Base-by-base conservation (phyloP, 1,140 invertebrate species). In the Euwallacea similis region DNA sequence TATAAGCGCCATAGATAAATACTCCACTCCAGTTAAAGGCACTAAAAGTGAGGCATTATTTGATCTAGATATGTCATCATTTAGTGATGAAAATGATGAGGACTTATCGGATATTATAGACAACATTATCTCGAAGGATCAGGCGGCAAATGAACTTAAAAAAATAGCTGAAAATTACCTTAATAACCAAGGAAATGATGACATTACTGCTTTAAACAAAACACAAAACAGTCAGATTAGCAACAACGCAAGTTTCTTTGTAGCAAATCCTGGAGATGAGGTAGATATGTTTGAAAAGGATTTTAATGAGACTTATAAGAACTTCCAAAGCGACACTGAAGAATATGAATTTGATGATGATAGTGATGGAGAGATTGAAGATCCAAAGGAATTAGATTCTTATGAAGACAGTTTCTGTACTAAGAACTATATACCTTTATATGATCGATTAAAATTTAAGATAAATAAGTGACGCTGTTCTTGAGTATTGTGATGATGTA, bases 91-190 rank as follows among this genome's bases (percentile, higher is more conserved):
- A 67, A 79, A 81, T 53, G 74, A 81, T 16, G 82, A 82, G 9
- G 82, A 90, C 67, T 78, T 90, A 74, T 88, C 88, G 0, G 82
- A 84, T 58, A 85, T 90, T 71, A 83, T 89, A 7, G 85, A 88
- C 15, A 80, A 83, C 42, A 88, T 88, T 15, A 78, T 87, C 0
- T 77, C 76, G 2, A 67, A 15, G 16, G 42, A 66, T 59, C 42
- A 43, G n/a, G 11, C 53, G 6, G 46, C n/a, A 10, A n/a, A 60
- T 42, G 41, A 70, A 16, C n/a, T 64, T 6, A 46, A 64, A 44
- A 21, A 21, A 15, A 15, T 66, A 44, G 56, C 62, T 58, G 13
- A 54, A 9, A 41, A 69, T 15, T 71, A 63, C 10, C n/a, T 64
- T 61, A 6, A 64, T 61, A 10, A 11, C 3, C 8, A 56, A 16